phyloP scores from a whole-genome alignment of 2,888 invertebrate genomes.

The Epirrhoe tristata region DNA sequence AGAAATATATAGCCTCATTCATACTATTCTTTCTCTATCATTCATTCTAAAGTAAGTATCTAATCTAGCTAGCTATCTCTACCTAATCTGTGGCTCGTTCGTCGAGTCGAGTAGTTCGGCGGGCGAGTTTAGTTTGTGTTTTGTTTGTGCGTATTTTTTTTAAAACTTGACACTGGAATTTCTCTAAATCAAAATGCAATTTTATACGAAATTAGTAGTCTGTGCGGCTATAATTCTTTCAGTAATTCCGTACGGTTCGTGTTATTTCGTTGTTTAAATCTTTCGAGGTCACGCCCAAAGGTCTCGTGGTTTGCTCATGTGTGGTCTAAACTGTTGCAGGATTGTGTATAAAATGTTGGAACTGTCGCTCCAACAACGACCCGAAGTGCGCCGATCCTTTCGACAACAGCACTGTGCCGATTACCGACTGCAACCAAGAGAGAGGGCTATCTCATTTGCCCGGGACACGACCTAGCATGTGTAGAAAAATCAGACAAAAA shows the following conservation, averaged over 20 bases:
- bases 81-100: too few species aligned
- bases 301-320: constrained; percentile 33
- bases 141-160: background rate
- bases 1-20: too few species aligned
- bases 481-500: constrained; percentile 96
- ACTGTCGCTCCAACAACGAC: constrained; percentile 94
- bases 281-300: constrained; percentile 64
- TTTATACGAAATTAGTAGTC: constrained; percentile 13
- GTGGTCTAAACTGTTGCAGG: constrained; percentile 71
- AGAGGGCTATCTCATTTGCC: constrained; percentile 87
- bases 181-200: constrained; percentile 26
- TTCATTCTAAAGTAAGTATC: too few species aligned
- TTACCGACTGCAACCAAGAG: constrained; percentile 90
- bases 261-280: background rate
- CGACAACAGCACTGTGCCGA: constrained; percentile 94
- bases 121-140: too few species aligned
- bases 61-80: too few species aligned
- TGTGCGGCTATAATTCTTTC: constrained; percentile 41
- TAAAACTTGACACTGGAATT: too few species aligned
- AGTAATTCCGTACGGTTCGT: constrained; percentile 49
- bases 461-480: constrained; percentile 92
- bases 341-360: constrained; percentile 94
- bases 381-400: constrained; percentile 97
- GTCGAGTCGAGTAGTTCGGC: too few species aligned
- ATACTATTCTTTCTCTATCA: too few species aligned